Base-by-base conservation (phyloP, 2,888 invertebrate genomes). In the Drosophila gaucha region DNA sequence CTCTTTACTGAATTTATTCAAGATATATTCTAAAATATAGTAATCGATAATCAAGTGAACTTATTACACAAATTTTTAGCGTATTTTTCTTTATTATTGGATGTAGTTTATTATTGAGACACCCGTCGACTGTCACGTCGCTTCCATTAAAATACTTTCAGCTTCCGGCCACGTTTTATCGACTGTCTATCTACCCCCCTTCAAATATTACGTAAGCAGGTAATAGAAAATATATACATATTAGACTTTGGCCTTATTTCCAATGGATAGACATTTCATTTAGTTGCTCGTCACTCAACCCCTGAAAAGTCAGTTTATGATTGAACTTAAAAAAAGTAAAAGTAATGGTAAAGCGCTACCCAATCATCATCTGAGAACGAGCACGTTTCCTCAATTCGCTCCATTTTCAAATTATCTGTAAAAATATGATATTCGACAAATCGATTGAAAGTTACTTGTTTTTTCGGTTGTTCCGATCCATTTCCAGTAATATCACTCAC, bases 361-460 rank as follows among this genome's bases (percentile, higher is more conserved):
- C 55, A 38, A 1, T 41, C 28, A n/a, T 59, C 14, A 4, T 54
- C 49, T 6, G 20, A 12, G 8, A 39, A 24, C 8, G 30, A 16
- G 28, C 6, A 51, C 6, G 12, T 49, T 28, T 54, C 14, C 14
- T 47, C 36, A 36, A 46, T 18, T 4, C 30, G 6, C 5, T 49
- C 16, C 49, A 51, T 26, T 18, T 57, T 24, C 30, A 44, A 20
- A 28, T 47, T 24, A 0, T 65, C 64, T 2, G 76, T 39, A 39
- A 62, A 79, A 8, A 41, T 51, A n/a, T 31, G 52, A 39, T 46
- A 58, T 22, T 78, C 49, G 5, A 75, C 69, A n/a, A 60, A 50
- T 22, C 69, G 63, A 14, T 76, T 62, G 24, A 80, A 79, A 5
- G 56, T 57, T 0, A 79, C 82, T 1, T 35, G 47, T 14, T 78